Percentiles rank a stretch among this genome's conserved stretches.
Evolutionary conservation across 2,888 invertebrate genomes (phyloP).

Genomic region (Sinodicranocentrus sp.): DNA sequence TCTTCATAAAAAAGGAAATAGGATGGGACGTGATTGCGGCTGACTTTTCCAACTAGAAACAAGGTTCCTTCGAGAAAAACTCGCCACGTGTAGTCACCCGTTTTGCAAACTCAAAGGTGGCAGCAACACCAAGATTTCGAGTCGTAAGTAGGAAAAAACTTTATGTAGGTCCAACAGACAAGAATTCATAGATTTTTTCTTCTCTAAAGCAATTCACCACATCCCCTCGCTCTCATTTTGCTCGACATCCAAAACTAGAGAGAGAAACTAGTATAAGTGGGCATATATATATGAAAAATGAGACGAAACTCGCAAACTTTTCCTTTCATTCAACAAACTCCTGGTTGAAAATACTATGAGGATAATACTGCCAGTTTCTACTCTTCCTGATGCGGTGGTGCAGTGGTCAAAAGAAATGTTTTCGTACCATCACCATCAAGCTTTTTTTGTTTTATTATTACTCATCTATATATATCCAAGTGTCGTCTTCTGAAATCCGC

Average conservation of each 20-base stretch:
- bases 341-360: no score
- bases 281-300: no score
- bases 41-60: slow-evolving; percentile 5
- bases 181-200: not conserved
- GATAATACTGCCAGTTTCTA: not conserved
- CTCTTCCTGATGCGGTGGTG: not conserved
- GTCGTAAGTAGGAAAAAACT: not conserved
- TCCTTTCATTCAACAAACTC: no score
- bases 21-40: slow-evolving; percentile 15
- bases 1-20: slow-evolving; percentile 14
- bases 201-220: not conserved
- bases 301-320: no score
- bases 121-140: not conserved
- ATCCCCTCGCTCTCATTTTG: not conserved
- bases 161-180: not conserved
- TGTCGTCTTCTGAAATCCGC: slow-evolving; percentile 27
- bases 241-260: no score
- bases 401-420: slow-evolving; percentile 11
- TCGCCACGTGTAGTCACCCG: no score
- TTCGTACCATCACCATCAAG: slow-evolving; percentile 12
- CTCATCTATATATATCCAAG: slow-evolving; percentile 7
- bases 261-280: no score
- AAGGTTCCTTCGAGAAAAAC: no score
- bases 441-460: not conserved
- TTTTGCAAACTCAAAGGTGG: no score